Conservation (phyloP, 2,113 vertebrate species). For the Mesitornis unicolor region DNA sequence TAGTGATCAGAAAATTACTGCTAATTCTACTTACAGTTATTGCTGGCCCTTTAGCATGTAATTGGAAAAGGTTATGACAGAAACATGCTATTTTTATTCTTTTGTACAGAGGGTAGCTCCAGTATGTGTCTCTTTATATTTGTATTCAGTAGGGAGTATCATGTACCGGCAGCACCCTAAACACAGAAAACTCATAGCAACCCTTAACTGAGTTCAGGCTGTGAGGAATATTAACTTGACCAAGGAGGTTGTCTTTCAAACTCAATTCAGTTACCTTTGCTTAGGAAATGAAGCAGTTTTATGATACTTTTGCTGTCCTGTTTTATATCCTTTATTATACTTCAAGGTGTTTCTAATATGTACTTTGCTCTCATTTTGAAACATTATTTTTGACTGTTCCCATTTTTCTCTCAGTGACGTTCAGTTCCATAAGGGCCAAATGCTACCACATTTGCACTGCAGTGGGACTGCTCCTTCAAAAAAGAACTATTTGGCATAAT, state of each 20-base stretch:
- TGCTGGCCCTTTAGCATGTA: background rate
- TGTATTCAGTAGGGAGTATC: background rate
- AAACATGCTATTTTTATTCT: background rate
- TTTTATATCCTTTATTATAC: slow-evolving; percentile 36
- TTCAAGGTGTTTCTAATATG: slow-evolving; percentile 47
- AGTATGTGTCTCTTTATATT: background rate
- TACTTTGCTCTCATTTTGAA: slow-evolving; percentile 58
- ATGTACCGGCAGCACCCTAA: background rate
- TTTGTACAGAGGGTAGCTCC: background rate
- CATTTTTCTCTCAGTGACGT: background rate
- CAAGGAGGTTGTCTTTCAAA: background rate
- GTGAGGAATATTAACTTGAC: background rate
- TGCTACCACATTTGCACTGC: background rate
- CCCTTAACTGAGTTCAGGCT: background rate
- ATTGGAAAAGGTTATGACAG: slow-evolving; percentile 16
- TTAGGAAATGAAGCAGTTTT: background rate
- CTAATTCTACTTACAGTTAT: background rate
- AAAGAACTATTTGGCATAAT: slow-evolving; percentile 22
- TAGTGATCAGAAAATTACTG: background rate
- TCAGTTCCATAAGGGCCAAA: slow-evolving; percentile 35
- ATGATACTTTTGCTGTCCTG: background rate
- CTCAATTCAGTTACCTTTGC: background rate
- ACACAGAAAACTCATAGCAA: background rate
- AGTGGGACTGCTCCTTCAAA: slow-evolving; percentile 15
- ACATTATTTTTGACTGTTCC: slow-evolving; percentile 64